phyloP scores from a whole-genome alignment of 2,888 invertebrate genomes.

The Neocrepidodera transversa region DNA sequence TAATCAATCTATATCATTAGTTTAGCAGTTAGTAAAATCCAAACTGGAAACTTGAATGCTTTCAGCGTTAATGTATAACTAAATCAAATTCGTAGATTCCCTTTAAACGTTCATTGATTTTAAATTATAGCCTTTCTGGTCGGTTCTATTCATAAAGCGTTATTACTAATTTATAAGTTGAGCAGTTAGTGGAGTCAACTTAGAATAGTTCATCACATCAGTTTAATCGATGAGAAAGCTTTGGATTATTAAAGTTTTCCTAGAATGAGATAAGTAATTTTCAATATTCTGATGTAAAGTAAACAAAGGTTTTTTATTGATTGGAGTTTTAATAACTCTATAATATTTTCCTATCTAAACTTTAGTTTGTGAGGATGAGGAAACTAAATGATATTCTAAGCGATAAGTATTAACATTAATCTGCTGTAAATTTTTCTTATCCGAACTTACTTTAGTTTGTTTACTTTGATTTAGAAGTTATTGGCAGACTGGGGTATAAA shows the following conservation, averaged over 20 bases:
- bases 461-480: no score
- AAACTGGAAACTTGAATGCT: no score
- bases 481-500: no score
- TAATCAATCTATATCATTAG: no score
- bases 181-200: slow-evolving; percentile 2
- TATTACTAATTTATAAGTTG: slow-evolving; percentile 12
- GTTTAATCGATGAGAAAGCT: background rate
- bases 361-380: no score
- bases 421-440: no score
- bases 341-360: no score
- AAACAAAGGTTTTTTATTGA: background rate
- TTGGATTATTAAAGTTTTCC: slow-evolving; percentile 8
- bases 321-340: background rate
- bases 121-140: slow-evolving; percentile 10
- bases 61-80: no score
- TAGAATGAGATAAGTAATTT: background rate
- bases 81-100: background rate
- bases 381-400: no score
- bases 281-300: slow-evolving; percentile 8
- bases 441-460: no score
- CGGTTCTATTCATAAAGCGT: slow-evolving; percentile 9
- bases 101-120: slow-evolving; percentile 12
- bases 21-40: no score
- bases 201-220: slow-evolving; percentile 7
- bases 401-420: no score